A percentile compares a stretch with the other conserved stretches of the same genome.
These are phyloP conservation scores for Zootoca vivipara DNA, from an alignment of 2,113 vertebrate genomes.

Conservation along the genomic window DNA sequence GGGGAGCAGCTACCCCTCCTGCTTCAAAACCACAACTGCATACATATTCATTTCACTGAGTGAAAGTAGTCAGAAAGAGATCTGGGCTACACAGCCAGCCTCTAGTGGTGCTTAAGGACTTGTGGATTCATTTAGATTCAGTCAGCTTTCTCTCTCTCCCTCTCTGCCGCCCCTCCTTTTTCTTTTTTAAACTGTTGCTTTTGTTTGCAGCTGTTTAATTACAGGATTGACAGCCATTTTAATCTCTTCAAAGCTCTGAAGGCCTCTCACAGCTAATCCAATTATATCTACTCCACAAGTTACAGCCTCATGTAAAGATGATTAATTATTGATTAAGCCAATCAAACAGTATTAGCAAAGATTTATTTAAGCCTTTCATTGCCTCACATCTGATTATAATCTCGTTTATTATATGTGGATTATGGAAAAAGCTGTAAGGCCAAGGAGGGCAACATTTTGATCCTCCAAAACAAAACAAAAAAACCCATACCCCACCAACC, in stretches of 20 bases:
- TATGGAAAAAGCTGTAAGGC: constrained; percentile 61
- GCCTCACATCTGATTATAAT: constrained; percentile 51
- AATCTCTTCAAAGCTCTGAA: constrained; percentile 95
- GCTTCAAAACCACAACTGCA: constrained; percentile 36
- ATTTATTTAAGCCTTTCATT: constrained; percentile 76
- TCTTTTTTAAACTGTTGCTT: constrained; percentile 67
- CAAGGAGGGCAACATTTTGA: constrained; percentile 53
- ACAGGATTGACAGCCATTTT: constrained; percentile 93
- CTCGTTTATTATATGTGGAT: constrained; percentile 69
- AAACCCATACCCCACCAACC: background rate
- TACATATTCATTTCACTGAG: constrained; percentile 43
- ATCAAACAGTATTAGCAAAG: constrained; percentile 82
- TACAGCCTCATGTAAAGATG: constrained; percentile 82
- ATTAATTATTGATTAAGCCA: constrained; percentile 88
- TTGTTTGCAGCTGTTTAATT: constrained; percentile 91
- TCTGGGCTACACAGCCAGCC: constrained; percentile 61
- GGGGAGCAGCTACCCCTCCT: constrained; percentile 12
- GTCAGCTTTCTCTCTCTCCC: constrained; percentile 49
- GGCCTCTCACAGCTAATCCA: constrained; percentile 92
- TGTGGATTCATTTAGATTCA: constrained; percentile 71
- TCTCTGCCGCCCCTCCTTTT: background rate
- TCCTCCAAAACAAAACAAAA: constrained; percentile 10
- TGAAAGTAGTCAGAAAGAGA: constrained; percentile 56
- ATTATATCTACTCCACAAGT: constrained; percentile 94
- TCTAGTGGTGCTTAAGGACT: constrained; percentile 69